phyloP scores from a whole-genome alignment of 2,888 invertebrate genomes.

The Lasioglossum marginatum region DNA sequence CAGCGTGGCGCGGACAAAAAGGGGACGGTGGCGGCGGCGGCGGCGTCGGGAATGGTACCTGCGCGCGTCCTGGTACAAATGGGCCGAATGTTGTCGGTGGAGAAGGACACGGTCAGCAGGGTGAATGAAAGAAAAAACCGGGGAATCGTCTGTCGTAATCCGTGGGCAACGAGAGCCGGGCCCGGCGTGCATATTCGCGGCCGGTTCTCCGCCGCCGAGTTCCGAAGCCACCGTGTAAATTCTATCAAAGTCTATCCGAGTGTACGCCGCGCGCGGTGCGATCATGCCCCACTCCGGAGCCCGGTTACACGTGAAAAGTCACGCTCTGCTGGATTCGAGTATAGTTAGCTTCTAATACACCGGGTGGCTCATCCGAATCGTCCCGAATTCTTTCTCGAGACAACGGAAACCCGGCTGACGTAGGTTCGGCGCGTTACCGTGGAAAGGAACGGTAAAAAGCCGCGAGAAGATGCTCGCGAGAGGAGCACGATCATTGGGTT shows the following conservation, averaged over 20 bases:
- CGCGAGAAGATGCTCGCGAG: neutral
- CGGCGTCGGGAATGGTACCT: conserved; percentile 10
- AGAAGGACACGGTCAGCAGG: conserved; percentile 32
- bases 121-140: conserved; percentile 24
- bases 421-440: neutral
- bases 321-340: conserved; percentile 79
- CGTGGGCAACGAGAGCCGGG: conserved; percentile 59
- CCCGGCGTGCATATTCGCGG: conserved; percentile 23
- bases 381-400: neutral
- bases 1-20: conserved; percentile 15
- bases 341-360: conserved; percentile 74
- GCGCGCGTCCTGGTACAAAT: conserved; percentile 50
- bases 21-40: neutral
- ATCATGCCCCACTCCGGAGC: conserved; percentile 69
- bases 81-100: conserved; percentile 37
- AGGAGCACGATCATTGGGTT: neutral
- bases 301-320: conserved; percentile 80
- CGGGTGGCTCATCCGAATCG: conserved; percentile 69
- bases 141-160: conserved; percentile 67
- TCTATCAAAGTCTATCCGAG: conserved; percentile 77
- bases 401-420: neutral
- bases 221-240: conserved; percentile 72
- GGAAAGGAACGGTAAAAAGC: neutral
- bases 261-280: conserved; percentile 65
- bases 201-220: conserved; percentile 55